Evolutionary conservation across 2,113 vertebrate species (phyloP), one percentile per base, ranked within the genome.

Genomic region (Petrocephalus zakoni): DNA sequence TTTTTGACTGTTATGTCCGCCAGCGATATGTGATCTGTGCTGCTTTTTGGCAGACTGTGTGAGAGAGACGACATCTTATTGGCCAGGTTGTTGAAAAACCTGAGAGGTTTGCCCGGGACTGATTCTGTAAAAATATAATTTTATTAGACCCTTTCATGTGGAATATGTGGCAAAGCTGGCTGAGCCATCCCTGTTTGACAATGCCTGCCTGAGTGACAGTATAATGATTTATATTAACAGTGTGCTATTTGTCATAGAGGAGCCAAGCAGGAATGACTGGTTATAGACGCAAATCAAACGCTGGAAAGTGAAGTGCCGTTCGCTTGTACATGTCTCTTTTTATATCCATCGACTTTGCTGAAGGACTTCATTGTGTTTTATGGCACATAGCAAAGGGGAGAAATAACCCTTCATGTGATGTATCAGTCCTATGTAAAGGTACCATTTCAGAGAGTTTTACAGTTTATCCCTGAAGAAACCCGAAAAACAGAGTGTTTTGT

Each of bases 1-100:
- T 92, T 87, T 91, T 82, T 89, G 91, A n/a, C 78, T 55, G 89
- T 90, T 93, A 91, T 94, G 90, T 87, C 47, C 86, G 87, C 90
- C 89, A 88, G 91, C 93, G 93, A 92, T 92, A 94, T 34, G 86
- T 37, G 92, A 93, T 90, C 90, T 88, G 86, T 90, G 90, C 87
- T 52, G 89, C 90, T 85, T 87, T 1, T 56, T 90, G 61, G 49
- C 61, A 37, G 56, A 22, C 72, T 61, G 49, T 64, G 78, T 47
- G 72, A 89, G 81, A 86, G 21, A 88, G 25, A 49, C 15, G 10
- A 55, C 89, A 29, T 89, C 81, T 89, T 87, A 81, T 51, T 75
- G 68, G 53, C 49, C 9, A 22, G 37, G 46, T 52, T 68, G 17
- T 29, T 46, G 22, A 49, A 86, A 42, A 22, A n/a, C 49, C 51